phyloP scores from a whole-genome alignment of 2,797 vertebrate genomes.

The Pseudocheirus occidentalis region DNA sequence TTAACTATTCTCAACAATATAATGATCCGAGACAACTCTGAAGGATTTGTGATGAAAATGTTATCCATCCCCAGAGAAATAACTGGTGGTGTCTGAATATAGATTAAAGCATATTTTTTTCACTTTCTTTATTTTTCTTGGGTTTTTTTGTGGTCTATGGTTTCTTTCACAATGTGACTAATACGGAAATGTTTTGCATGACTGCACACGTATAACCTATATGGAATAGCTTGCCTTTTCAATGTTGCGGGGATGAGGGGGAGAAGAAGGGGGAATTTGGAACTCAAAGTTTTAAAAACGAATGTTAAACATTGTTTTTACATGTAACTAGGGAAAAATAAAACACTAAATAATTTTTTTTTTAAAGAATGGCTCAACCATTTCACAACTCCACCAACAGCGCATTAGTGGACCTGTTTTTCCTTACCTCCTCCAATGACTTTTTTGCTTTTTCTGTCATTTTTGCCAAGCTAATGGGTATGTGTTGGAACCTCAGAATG shows the following conservation, averaged over 20 bases:
- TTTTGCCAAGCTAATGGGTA: neutral
- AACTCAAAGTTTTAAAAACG: neutral
- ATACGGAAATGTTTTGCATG: too few species aligned
- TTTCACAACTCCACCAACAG: neutral
- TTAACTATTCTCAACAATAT: neutral
- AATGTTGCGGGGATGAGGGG: too few species aligned
- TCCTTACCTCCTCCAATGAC: neutral
- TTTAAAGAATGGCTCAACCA: neutral
- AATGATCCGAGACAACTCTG: neutral
- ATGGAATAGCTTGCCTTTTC: too few species aligned
- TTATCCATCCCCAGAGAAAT: neutral
- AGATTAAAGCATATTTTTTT: neutral
- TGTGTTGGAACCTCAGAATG: neutral
- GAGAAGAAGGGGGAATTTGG: neutral
- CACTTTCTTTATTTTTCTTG: too few species aligned
- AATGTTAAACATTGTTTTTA: neutral
- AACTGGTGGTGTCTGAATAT: neutral
- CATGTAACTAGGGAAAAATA: neutral
- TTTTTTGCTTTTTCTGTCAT: neutral
- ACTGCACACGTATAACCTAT: too few species aligned
- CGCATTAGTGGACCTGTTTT: neutral
- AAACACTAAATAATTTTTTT: neutral
- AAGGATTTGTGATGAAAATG: neutral
- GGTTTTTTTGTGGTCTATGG: too few species aligned
- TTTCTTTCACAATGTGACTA: too few species aligned